A percentile compares a stretch with the other conserved stretches of the same genome.
Evolutionary conservation across 1,140 invertebrate species (phyloP).

Genomic region (Delia radicum): DNA sequence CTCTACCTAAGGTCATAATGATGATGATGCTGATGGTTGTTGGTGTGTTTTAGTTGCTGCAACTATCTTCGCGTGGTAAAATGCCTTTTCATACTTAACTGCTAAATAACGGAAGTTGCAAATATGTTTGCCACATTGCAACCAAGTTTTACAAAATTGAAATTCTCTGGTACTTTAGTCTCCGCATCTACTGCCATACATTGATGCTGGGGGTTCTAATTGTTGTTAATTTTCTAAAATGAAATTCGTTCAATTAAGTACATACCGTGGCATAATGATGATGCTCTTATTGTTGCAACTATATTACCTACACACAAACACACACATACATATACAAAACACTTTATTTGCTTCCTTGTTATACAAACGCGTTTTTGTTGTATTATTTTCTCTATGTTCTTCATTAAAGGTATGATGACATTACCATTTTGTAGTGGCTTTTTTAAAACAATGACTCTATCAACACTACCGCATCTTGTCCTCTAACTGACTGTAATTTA

Average conservation of each 20-base stretch:
- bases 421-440: neutral
- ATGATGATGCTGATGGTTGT: neutral
- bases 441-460: neutral
- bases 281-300: neutral
- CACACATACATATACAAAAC: neutral
- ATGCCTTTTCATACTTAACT: neutral
- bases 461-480: neutral
- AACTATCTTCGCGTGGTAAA: neutral
- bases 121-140: neutral
- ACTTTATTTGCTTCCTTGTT: neutral
- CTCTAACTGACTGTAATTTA: no score
- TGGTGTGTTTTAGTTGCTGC: neutral
- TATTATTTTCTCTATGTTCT: neutral
- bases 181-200: neutral
- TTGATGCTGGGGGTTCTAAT: slow-evolving; percentile 2
- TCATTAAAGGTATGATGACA: neutral
- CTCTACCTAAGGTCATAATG: no score
- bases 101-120: neutral
- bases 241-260: slow-evolving; percentile 24
- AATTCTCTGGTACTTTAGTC: neutral
- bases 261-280: slow-evolving; percentile 9
- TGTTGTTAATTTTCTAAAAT: slow-evolving; percentile 26
- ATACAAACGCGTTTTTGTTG: neutral
- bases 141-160: neutral
- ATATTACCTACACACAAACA: neutral